Base-by-base conservation (phyloP, 2,797 vertebrate species). In the Sorex maritimensis region DNA sequence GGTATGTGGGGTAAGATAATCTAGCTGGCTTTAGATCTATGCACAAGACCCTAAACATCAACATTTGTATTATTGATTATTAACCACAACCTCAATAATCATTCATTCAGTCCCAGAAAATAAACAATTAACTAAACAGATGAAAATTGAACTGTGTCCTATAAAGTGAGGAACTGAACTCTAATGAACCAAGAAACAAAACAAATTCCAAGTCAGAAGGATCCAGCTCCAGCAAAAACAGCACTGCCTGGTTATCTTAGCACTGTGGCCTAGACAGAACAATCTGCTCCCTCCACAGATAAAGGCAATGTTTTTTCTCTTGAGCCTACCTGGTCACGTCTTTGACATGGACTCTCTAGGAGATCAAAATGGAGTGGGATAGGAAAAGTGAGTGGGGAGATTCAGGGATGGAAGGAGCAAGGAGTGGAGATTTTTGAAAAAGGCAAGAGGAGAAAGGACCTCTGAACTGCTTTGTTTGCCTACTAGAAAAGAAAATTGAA, bases 1-100 rank as follows among this genome's bases (percentile, higher is more conserved):
- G 69, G 69, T 93, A 79, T 26, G 8, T 26, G 30, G 10, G 26
- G 12, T 44, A 80, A 23, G 24, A 78, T 49, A 78, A 71, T 75
- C 23, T 85, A 49, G 30, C 38, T 81, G 55, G 67, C 21, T 91
- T 12, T 68, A 85, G 49, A 26, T 85, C 83, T 28, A 71, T 28
- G 15, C 1, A 17, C 44, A 75, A 88, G 5, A 81, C 52, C n/a
- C 11, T 63, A 80, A 67, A 81, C 58, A 75, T 41, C 78, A 90
- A 78, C 82, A 83, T 84, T 90, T 12, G 8, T 61, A 61, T 93
- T 5, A 93, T 86, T 95, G 86, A 92, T 94, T 94, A 94, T 97
- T 97, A 96, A 96, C 96, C 46, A 81, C 46, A n/a, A 72, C 44
- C 87, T 96, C 69, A 94, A 71, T 95, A 91, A 95, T 93, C 91